These are phyloP conservation scores for Coronaproctus castanopsis DNA, from an alignment of 2,888 invertebrate genomes.

Conservation along the genomic window DNA sequence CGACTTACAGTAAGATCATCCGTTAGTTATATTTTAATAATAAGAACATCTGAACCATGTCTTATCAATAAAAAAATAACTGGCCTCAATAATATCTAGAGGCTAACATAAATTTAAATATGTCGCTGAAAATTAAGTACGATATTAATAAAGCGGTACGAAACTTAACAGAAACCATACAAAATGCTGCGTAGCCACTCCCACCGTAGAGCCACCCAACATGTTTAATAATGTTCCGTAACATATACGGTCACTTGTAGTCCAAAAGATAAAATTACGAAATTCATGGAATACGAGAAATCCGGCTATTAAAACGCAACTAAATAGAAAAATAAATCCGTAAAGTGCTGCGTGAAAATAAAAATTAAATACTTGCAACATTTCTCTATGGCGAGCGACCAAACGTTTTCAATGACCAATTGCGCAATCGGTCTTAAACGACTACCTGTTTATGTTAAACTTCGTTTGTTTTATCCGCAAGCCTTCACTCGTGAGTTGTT, in stretches of 20 bases:
- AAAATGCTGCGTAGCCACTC: neutral
- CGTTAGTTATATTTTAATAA: neutral
- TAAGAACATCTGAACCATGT: neutral
- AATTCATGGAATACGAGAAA: neutral
- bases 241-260: neutral
- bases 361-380: neutral
- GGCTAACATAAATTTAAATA: neutral
- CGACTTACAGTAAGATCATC: neutral
- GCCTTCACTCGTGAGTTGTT: no score
- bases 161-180: neutral
- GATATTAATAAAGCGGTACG: neutral
- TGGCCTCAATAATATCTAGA: neutral
- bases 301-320: neutral
- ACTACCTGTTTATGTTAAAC: neutral
- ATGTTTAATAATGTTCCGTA: neutral
- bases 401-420: neutral
- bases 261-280: neutral
- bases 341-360: neutral
- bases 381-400: neutral
- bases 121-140: neutral
- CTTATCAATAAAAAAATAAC: neutral
- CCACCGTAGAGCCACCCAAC: neutral
- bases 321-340: neutral
- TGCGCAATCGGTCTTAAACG: neutral
- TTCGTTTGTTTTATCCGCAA: no score